A percentile compares a stretch with the other conserved stretches of the same genome.
phyloP scores from a whole-genome alignment of 1,140 invertebrate genomes.

The Xylocopa sonorina region DNA sequence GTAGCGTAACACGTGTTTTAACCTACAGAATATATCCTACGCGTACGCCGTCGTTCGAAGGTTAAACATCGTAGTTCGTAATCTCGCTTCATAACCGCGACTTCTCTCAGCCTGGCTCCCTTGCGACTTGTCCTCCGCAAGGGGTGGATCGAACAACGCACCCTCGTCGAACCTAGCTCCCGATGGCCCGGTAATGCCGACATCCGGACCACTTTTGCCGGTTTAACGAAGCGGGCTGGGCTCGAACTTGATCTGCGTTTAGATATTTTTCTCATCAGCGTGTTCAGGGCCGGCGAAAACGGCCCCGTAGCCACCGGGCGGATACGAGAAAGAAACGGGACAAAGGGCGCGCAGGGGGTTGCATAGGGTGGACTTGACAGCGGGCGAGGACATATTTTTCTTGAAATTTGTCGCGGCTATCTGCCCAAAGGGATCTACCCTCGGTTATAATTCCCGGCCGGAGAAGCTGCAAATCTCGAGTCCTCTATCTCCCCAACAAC shows the following conservation, averaged over 20 bases:
- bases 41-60: too few species aligned
- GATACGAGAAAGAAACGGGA: slow-evolving; percentile 21
- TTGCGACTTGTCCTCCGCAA: neutral
- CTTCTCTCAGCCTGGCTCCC: slow-evolving; percentile 20
- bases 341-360: slow-evolving; percentile 10
- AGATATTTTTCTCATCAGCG: slow-evolving; percentile 80
- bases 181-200: slow-evolving; percentile 53
- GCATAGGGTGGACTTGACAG: slow-evolving; percentile 53
- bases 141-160: neutral
- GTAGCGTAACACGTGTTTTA: too few species aligned
- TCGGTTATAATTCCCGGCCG: slow-evolving; percentile 76
- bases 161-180: slow-evolving; percentile 10
- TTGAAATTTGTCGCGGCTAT: slow-evolving; percentile 81
- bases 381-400: slow-evolving; percentile 76
- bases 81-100: neutral
- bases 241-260: slow-evolving; percentile 77
- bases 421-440: slow-evolving; percentile 78
- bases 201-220: slow-evolving; percentile 67
- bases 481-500: slow-evolving; percentile 54
- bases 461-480: slow-evolving; percentile 75
- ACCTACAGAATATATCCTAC: too few species aligned
- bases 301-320: slow-evolving; percentile 14
- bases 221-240: slow-evolving; percentile 73
- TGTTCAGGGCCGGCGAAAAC: slow-evolving; percentile 37
- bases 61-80: neutral